Conservation (phyloP, 2,113 vertebrate genomes). For the Aleadryas rufinucha region DNA sequence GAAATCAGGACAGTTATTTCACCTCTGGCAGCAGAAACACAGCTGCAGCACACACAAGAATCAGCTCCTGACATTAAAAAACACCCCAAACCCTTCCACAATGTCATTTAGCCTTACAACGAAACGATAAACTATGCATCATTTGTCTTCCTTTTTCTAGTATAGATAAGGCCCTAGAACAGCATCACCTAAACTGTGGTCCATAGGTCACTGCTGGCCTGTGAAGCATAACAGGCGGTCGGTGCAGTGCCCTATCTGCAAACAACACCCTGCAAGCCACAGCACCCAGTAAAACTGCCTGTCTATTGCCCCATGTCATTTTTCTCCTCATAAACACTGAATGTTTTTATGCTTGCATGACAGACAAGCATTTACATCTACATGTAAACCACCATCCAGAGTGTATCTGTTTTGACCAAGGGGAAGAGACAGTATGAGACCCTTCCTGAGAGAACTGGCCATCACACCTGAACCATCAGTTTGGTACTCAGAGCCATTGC, state of each 20-base stretch:
- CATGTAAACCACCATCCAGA: background rate
- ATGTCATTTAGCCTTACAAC: constrained; percentile 10
- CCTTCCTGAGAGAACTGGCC: background rate
- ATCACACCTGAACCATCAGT: background rate
- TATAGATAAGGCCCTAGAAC: constrained; percentile 9
- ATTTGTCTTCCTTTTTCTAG: constrained; percentile 20
- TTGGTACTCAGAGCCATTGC: background rate
- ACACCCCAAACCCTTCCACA: background rate
- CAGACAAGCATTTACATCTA: constrained; percentile 2
- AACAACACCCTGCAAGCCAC: background rate
- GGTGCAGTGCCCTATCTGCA: background rate
- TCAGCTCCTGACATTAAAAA: background rate
- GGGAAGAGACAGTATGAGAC: background rate
- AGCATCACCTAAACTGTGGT: background rate
- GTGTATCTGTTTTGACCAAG: background rate
- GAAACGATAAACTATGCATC: background rate
- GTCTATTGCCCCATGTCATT: background rate
- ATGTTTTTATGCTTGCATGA: background rate
- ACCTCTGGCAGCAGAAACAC: background rate
- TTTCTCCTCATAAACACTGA: background rate
- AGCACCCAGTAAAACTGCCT: background rate
- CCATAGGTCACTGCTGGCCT: background rate
- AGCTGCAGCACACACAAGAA: background rate
- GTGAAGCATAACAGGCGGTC: background rate
- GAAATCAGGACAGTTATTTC: constrained; percentile 15